These are phyloP conservation scores for Aythya baeri DNA, from an alignment of 2,113 vertebrate genomes.

Conservation along the genomic window DNA sequence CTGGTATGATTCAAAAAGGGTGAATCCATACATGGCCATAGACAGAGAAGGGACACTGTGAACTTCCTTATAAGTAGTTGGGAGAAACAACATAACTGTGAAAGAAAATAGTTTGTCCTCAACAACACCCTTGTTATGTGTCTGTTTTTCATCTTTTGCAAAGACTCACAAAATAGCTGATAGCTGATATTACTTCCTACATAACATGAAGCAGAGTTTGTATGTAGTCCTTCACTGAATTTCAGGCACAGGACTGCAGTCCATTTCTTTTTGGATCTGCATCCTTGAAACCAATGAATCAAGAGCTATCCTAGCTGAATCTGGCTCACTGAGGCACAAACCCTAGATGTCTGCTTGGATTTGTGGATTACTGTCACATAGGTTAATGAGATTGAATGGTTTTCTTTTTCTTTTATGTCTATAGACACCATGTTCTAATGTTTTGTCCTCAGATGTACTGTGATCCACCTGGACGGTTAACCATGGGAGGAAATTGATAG, in stretches of 20 bases:
- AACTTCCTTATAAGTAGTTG: neutral
- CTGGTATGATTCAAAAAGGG: too few relatives aligned
- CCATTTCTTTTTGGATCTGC: neutral
- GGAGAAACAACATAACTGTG: neutral
- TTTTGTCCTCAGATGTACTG: neutral
- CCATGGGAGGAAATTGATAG: neutral
- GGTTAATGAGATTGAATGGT: neutral
- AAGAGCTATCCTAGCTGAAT: neutral
- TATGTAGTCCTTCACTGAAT: rapidly evolving
- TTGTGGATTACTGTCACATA: neutral
- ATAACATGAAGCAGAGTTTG: rapidly evolving
- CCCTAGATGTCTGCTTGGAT: neutral
- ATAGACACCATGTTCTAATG: neutral
- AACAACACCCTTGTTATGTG: too few relatives aligned
- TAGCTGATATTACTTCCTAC: rapidly evolving
- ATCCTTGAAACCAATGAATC: neutral
- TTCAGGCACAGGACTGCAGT: neutral
- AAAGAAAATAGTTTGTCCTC: neutral
- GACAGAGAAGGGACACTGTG: neutral
- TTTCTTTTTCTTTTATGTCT: neutral
- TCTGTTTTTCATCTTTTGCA: neutral
- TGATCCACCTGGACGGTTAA: neutral
- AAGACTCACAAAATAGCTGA: neutral
- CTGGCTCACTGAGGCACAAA: neutral
- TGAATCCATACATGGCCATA: too few relatives aligned